Evolutionary conservation across 2,113 vertebrate genomes (phyloP), one percentile per base, ranked within the genome.

Genomic region (Aythya baeri): DNA sequence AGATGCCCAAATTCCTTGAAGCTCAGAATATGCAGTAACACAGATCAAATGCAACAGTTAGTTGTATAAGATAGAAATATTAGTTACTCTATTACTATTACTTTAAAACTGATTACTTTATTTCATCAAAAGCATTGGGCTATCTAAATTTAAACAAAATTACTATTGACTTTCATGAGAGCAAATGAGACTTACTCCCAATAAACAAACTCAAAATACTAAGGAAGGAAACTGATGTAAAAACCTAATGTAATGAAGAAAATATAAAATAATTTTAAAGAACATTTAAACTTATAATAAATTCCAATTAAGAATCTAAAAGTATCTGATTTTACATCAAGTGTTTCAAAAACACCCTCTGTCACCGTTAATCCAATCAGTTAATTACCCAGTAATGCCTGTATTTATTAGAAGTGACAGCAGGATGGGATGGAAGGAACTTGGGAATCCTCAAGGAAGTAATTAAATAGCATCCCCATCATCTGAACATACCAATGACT

Each of bases 361-460:
- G 91, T 93, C 93, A 91, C 36, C 50, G 66, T 91, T 83, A 87
- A 66, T 49, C 41, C n/a, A 20, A 61, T 62, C 87, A 46, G 62
- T 61, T 94, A 88, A 91, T 67, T 87, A 75, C 21, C 3, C 16
- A 74, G 75, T 63, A 76, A 90, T 18, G 15, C 41, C 71, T 95
- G 90, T 75, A 82, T 41, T 79, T 73, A 93, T 90, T 75, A 91
- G 61, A 91, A 90, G 26, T 85, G 85, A 90, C 32, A 94, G 72
- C 25, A 89, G 46, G 31, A 43, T 59, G 57, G 29, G 31, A 44
- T 67, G 7, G 76, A 87, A 55, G 50, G 46, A 93, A 81, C 29
- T 55, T 62, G 76, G 43, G 44, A 85, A 67, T 86, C 44, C 14
- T 63, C 46, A 81, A 77, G 43, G 34, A 94, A 87, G 74, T 72